Conservation (phyloP, 2,113 vertebrate species). For the Leptosomus discolor region DNA sequence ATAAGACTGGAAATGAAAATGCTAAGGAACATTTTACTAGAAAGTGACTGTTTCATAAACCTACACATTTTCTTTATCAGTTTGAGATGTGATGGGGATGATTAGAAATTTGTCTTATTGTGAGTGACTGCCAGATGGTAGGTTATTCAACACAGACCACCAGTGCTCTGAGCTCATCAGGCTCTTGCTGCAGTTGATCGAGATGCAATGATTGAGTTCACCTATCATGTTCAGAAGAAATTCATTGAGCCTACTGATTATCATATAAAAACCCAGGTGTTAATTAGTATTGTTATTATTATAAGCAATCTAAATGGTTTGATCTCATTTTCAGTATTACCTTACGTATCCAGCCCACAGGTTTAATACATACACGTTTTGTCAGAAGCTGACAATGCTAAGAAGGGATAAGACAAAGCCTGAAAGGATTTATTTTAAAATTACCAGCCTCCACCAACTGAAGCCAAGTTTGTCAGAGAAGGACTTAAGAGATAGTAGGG, state of each 20-base stretch:
- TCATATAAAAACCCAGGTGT: fast-evolving
- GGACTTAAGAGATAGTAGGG: fast-evolving
- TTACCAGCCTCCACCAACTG: not conserved
- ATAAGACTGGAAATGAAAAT: not conserved
- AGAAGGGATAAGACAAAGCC: not conserved
- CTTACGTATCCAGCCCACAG: not conserved
- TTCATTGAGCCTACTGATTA: not conserved
- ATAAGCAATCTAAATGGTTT: not conserved
- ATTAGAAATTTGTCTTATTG: not conserved
- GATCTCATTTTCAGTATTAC: not conserved
- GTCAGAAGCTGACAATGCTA: not conserved
- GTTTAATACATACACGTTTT: not conserved
- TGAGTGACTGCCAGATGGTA: not conserved
- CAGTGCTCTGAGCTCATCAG: not conserved
- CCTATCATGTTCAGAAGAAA: not conserved
- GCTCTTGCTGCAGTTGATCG: not conserved
- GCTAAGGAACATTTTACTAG: not conserved
- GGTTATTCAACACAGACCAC: not conserved
- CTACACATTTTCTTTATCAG: not conserved
- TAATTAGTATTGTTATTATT: not conserved
- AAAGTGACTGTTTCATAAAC: not conserved
- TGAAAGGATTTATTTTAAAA: not conserved
- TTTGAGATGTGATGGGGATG: not conserved
- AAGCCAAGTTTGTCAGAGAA: not conserved
- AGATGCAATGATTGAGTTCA: not conserved